Base-by-base conservation (phyloP, 1,140 invertebrate genomes). In the Thaumetopoea pityocampa region DNA sequence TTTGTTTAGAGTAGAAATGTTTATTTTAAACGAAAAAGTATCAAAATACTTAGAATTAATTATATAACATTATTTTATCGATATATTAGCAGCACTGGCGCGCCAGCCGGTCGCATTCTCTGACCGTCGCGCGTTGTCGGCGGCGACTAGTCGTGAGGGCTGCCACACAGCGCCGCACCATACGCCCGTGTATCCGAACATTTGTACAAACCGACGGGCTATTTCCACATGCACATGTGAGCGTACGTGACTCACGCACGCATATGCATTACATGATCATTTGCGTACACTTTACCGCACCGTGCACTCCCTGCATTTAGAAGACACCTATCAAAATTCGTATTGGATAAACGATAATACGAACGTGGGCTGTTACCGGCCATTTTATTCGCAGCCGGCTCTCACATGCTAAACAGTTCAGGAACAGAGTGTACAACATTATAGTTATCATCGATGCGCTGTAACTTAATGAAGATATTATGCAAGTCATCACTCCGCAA, bases 221-320 rank as follows among this genome's bases (percentile, higher is more conserved):
- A 79, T 79, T 76, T 74, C 73, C 69, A 77, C 63, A 60, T 71
- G 58, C 70, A 78, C 78, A 73, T 71, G 63, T 72, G 65, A 63
- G 53, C 52, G 51, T 54, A 56, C 65, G 67, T 82, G 74, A 82
- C 65, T 79, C 74, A 82, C 70, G 65, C 66, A 71, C 61, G 58
- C 62, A 57, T 57, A 65, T 42, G 33, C 55, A 62, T 61, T 67
- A 37, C 38, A 66, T 48, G 40, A 67, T 60, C 61, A 54, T 76
- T 70, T 70, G 67, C 65, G 67, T 67, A 62, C 48, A 44, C 61
- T 50, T 63, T 63, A 65, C 64, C 57, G 54, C 66, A 53, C 49
- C 40, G 55, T 24, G 47, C 58, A 58, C 50, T 49, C 50, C 34
- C 40, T 50, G 67, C 58, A 57, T 62, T 66, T 54, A 51, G 57